Evolutionary conservation across 2,113 vertebrate species (phyloP), one percentile per base, ranked within the genome.

Genomic region (Corythornis madagascariensis): DNA sequence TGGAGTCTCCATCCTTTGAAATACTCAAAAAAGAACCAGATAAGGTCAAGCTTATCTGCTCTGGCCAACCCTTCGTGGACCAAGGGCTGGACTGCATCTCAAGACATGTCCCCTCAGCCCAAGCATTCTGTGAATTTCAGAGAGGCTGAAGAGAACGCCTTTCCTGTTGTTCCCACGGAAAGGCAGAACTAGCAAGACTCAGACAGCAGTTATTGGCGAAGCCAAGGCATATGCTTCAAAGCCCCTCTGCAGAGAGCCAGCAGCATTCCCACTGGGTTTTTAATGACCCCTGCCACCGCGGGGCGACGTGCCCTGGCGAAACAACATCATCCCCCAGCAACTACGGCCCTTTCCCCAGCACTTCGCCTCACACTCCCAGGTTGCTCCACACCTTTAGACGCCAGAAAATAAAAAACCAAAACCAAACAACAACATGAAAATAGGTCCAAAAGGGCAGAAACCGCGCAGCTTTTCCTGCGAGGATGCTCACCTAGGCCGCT

Each of bases 221-320:
- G 64, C 40, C 21, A 31, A 20, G 0, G 0, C 0, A 0, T 2
- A 7, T 14, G 21, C 63, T 13, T 19, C 65, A 9, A 76, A n/a
- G 9, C 5, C 18, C 10, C 35, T 29, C 15, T 11, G 7, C 0
- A 0, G 11, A 53, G 25, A 76, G 21, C 4, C 31, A 12, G 24
- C 24, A 43, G 40, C 40, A 16, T 0, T 12, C 24, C 9, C 0
- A 0, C 24, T 4, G 13, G 18, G 12, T 5, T 47, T 42, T 45
- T 40, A 20, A 31, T 9, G 38, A 2, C 10, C 15, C 29, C 35
- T 31, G 42, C 25, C 25, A 5, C 45, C 31, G 16, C 42, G 2
- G 0, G 10, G 22, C 3, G 35, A 14, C 2, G 1, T 8, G 38
- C 65, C 26, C 4, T 4, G 15, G 16, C 31, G 18, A 61, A 29